phyloP scores from a whole-genome alignment of 2,888 invertebrate species.

The Entomobrya multifasciata region DNA sequence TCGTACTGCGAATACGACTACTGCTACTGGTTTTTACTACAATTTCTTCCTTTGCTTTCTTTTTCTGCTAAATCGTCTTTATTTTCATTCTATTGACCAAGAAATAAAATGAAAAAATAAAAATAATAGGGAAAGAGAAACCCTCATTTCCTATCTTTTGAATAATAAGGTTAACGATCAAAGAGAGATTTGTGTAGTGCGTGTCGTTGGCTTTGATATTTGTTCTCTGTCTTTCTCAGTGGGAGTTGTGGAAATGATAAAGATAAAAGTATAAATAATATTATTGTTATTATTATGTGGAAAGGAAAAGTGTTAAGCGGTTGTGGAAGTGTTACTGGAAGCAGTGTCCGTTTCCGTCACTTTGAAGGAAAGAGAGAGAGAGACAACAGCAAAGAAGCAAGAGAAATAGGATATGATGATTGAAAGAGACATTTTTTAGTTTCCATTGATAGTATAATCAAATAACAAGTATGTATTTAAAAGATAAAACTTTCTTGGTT shows the following conservation, averaged over 20 bases:
- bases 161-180: neutral
- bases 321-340: neutral
- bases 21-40: too few species aligned
- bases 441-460: too few species aligned
- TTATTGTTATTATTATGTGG: neutral
- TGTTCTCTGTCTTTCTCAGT: neutral
- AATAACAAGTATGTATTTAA: too few species aligned
- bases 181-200: neutral
- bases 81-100: conserved; percentile 24
- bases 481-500: too few species aligned
- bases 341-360: neutral
- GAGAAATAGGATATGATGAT: neutral
- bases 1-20: neutral
- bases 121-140: neutral
- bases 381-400: neutral
- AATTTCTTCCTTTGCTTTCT: conserved; percentile 7
- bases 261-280: neutral
- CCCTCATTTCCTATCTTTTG: conserved; percentile 21
- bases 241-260: conserved; percentile 11
- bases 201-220: neutral
- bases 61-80: neutral
- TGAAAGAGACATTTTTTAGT: neutral
- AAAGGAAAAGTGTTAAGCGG: neutral
- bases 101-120: neutral
- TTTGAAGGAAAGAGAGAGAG: neutral